Evolutionary conservation across 1,140 invertebrate species (phyloP).

Genomic region (Anthonomus grandis): DNA sequence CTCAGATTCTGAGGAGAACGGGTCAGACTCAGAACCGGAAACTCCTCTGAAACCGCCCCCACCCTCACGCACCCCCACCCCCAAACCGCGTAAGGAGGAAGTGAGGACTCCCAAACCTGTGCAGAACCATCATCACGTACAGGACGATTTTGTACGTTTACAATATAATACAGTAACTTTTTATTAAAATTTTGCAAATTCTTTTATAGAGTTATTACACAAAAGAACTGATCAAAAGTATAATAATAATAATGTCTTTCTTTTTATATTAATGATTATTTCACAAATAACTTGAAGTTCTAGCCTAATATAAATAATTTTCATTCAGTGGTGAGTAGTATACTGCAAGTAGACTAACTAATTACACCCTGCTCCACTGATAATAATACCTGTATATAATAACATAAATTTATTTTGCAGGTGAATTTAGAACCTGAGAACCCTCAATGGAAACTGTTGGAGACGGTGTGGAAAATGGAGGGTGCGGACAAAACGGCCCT

Average conservation of each 20-base stretch:
- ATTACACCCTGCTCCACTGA: no score
- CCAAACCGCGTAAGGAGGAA: not conserved
- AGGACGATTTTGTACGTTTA: constrained; percentile 17
- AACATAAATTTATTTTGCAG: no score
- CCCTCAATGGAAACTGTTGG: constrained; percentile 55
- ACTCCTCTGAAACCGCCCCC: no score
- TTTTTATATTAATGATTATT: no score
- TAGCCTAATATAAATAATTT: no score
- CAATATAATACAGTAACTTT: constrained; percentile 2
- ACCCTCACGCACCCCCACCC: no score
- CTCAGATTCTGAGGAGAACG: not conserved
- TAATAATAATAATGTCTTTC: no score
- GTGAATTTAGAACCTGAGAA: constrained; percentile 43
- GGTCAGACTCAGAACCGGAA: constrained; percentile 8
- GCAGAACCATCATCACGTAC: constrained; percentile 8
- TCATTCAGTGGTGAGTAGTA: no score
- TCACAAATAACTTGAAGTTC: no score
- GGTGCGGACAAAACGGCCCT: constrained; percentile 56
- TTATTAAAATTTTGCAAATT: constrained; percentile 1
- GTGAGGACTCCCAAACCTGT: not conserved
- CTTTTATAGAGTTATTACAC: not conserved
- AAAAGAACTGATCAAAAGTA: no score
- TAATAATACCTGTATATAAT: no score
- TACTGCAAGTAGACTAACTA: no score
- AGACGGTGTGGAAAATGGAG: constrained; percentile 50